phyloP scores from a whole-genome alignment of 2,113 vertebrate species.

The Baryphthengus martii region DNA sequence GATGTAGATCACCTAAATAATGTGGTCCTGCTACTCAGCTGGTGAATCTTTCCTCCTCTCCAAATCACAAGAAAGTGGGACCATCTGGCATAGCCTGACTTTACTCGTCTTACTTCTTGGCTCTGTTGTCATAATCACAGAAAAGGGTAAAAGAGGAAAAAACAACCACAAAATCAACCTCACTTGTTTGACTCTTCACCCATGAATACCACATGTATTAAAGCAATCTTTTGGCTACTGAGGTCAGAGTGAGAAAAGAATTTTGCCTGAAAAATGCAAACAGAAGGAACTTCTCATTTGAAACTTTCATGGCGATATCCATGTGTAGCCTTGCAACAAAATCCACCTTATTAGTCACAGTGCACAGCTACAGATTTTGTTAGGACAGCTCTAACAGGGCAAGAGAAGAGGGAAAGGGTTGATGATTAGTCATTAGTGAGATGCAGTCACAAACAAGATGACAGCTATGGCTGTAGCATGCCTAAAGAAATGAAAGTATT shows the following conservation, averaged over 20 bases:
- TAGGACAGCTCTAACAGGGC: neutral
- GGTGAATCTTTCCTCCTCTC: neutral
- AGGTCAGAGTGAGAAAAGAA: neutral
- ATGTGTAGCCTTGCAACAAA: neutral
- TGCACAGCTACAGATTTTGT: neutral
- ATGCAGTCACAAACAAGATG: conserved; percentile 8
- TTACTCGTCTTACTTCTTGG: neutral
- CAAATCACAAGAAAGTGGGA: neutral
- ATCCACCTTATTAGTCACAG: neutral
- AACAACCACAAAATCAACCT: neutral
- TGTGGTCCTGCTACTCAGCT: neutral
- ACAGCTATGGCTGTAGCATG: neutral
- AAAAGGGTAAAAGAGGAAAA: neutral
- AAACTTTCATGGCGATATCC: neutral
- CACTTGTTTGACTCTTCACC: neutral
- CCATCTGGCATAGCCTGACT: neutral
- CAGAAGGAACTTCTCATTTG: neutral
- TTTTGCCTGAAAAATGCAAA: neutral
- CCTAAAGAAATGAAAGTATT: neutral
- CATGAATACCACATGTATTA: neutral
- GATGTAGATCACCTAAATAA: neutral
- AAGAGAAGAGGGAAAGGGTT: neutral
- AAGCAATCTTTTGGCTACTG: neutral
- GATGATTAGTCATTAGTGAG: neutral
- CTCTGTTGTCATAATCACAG: neutral